Conservation (phyloP, 2,113 vertebrate genomes). For the Peromyscus maniculatus region DNA sequence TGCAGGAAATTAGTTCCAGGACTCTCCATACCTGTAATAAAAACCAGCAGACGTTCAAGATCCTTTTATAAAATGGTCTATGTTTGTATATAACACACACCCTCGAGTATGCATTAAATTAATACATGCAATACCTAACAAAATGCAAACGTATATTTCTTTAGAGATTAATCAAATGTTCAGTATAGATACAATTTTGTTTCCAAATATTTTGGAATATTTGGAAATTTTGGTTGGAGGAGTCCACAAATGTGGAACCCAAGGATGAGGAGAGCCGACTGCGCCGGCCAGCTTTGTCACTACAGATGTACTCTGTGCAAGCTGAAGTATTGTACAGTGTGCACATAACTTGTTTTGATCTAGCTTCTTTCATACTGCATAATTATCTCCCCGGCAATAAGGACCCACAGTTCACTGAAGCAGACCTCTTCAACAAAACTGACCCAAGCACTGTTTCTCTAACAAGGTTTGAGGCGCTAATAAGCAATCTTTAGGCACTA, state of each 20-base stretch:
- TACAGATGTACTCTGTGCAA: not conserved
- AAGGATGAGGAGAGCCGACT: not conserved
- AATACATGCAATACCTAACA: not conserved
- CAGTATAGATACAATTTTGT: not conserved
- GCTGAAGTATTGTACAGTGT: not conserved
- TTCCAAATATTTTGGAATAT: not conserved
- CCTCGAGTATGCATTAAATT: not conserved
- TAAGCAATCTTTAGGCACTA: not conserved
- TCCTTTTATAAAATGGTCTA: not conserved
- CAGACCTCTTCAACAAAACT: slow-evolving; percentile 19
- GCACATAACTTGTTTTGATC: not conserved
- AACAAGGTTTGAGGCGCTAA: not conserved
- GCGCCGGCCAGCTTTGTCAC: not conserved
- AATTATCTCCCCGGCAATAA: not conserved
- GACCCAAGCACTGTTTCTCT: not conserved
- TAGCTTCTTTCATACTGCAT: not conserved
- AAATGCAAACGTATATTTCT: not conserved
- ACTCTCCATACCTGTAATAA: not conserved
- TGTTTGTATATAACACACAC: not conserved
- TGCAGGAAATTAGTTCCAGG: too few species aligned
- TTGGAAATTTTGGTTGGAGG: not conserved
- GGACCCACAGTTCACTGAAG: slow-evolving; percentile 18
- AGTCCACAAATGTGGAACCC: not conserved
- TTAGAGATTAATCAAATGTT: not conserved
- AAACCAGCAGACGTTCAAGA: not conserved